Base-by-base conservation (phyloP, 2,797 vertebrate genomes). In the Myioborus melanocephalus region DNA sequence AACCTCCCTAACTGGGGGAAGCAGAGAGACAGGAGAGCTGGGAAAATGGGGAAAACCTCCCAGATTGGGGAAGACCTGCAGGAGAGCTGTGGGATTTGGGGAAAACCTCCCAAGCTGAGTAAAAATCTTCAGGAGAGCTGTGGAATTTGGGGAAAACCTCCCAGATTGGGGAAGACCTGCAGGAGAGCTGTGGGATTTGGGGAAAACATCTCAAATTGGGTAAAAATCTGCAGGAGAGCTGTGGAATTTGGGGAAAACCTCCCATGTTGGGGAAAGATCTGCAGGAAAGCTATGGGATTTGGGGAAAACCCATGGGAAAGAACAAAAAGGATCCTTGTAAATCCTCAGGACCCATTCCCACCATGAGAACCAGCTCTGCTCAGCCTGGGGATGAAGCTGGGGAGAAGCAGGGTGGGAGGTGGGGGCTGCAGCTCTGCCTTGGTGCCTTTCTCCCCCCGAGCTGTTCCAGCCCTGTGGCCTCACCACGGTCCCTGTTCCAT, bases 351-450 rank as follows among this genome's bases (percentile, higher is more conserved):
- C 2, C 20, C 8, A 0, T 66, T 87, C 27, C 26, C 77, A 22
- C 2, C 1, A 0, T 0, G 2, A 37, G 49, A 35, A 10, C 3
- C 47, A 10, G 20, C 5, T 32, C n/a, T 57, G 19, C 55, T 41
- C 18, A 0, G 13, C 8, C 22, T 20, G 59, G 47, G 44, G 50
- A 4, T 1, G 57, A 17, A 1, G 0, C 18, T 8, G 55, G 52
- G 44, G 44, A 55, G 26, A 8, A 23, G 14, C 24, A 5, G 63
- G 57, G 47, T 4, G 41, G 32, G 53, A 65, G 27, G 63, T 6
- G 66, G 32, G 37, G 16, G 49, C 55, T 82, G 44, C 66, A 5
- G 4, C 60, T 4, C 19, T 5, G 20, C 3, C 64, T 18, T 1
- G 1, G 30, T 3, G 39, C 3, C 21, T 26, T 9, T 12, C 57